These are phyloP conservation scores for Clytia hemisphaerica DNA, from an alignment of 30 jellyfish, hydroid and myxozoan genomes.

Conservation along the genomic window DNA sequence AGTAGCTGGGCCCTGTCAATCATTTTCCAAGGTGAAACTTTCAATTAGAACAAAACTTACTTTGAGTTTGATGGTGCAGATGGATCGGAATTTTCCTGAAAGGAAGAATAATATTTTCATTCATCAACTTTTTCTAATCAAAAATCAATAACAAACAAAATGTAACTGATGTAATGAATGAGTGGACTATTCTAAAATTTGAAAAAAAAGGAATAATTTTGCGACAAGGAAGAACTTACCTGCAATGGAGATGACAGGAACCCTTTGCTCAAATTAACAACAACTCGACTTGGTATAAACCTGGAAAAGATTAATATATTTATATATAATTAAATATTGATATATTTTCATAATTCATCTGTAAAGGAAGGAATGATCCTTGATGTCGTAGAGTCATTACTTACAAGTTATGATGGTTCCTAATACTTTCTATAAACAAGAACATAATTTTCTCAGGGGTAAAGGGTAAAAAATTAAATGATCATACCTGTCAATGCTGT, in stretches of 20 bases:
- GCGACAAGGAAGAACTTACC: not conserved
- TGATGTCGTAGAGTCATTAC: too few relatives aligned
- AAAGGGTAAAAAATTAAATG: too few relatives aligned
- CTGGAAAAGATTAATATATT: constrained; percentile 1
- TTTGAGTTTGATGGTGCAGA: constrained; percentile 23
- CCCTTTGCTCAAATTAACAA: constrained; percentile 32
- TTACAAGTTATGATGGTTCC: too few relatives aligned
- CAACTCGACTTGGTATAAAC: constrained; percentile 46
- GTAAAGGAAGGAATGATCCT: too few relatives aligned
- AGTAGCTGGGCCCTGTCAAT: constrained; percentile 6
- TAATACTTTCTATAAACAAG: too few relatives aligned
- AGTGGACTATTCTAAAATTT: too few relatives aligned
- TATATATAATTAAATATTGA: not conserved
- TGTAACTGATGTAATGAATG: not conserved
- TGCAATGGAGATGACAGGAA: constrained; percentile 26
- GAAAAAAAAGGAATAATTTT: too few relatives aligned
- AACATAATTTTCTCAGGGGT: too few relatives aligned
- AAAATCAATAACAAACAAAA: too few relatives aligned
- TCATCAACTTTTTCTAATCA: too few relatives aligned
- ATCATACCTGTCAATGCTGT: too few relatives aligned
- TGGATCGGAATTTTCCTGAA: constrained; percentile 65
- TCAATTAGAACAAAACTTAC: constrained; percentile 19
- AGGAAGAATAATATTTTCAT: too few relatives aligned
- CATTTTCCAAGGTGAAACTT: not conserved
- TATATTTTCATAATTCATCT: not conserved